Base-by-base conservation (phyloP, 2,797 vertebrate species). In the Pangasius sanitwongsei region DNA sequence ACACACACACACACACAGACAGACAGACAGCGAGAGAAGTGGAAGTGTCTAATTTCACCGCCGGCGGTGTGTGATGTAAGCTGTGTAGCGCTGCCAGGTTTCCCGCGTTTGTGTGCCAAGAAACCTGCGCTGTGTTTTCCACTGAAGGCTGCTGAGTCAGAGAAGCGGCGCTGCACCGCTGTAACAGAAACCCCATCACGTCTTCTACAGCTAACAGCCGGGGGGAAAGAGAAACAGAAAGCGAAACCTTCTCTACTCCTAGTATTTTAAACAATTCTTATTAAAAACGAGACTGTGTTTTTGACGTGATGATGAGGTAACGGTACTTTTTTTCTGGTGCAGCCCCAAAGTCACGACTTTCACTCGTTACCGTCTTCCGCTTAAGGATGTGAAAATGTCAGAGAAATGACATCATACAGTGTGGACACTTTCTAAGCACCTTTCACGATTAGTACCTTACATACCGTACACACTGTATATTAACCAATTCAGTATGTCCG, bases 1-100 rank as follows among this genome's bases (percentile, higher is more conserved):
- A 53, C 59, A 59, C 61, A 59, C 59, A 59, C 61, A 59, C 34
- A 87, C 55, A 31, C 57, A 67, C 57, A 65, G 55, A 41, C 37
- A 41, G 37, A 41, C 37, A 41, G 37, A 41, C 37, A 41, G 3
- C 34, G 34, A 48, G 59, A 48, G 50, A 80, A 44, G 65, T 89
- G 87, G 65, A 86, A 88, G 88, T 34, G 69, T 88, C 88, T 91
- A 12, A 88, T 89, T 89, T 89, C 77, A 86, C 75, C 23, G 53
- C 69, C 31, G 20, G 37, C 65, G n/a, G 61, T 72, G 34, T 18
- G 48, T 88, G 86, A 91, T 88, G 78, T 78, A 55, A 86, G 31
- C 70, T 11, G 69, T 59, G 61, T 70, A 70, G 50, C 31, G 23
- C 72, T 85, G 72, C 83, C 82, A 65, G 86, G 55, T n/a, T 34